Base-by-base conservation (phyloP, 1,140 invertebrate species). In the Phortica variegata region DNA sequence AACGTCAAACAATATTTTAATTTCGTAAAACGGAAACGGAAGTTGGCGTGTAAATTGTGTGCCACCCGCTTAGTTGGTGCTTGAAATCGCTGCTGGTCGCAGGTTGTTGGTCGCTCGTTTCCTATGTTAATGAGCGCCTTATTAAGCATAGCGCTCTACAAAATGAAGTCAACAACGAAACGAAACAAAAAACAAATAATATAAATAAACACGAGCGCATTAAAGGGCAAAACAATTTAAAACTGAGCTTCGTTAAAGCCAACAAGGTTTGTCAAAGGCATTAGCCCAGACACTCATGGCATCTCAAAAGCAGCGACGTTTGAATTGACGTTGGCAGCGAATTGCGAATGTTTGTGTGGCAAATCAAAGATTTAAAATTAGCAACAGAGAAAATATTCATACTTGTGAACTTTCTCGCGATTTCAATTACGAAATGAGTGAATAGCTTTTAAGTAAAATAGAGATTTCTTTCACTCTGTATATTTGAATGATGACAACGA, bases 21-120 rank as follows among this genome's bases (percentile, higher is more conserved):
- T 26, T 26, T 26, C 10, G 32, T 15, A n/a, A 34, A 34, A 9
- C 8, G 32, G 32, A 34, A 34, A 52, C 63, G 63, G 63, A 68
- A 69, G 63, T 63, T 58, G 65, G 57, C 63, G 57, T 68, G 63
- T 68, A 68, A 68, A 68, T 68, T 68, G 68, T 68, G 63, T 68
- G 10, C 5, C 23, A 26, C 10, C 23, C 23, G 5, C n/a, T n/a
- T n/a, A n/a, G n/a, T 26, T 26, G 23, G 5, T 26, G 23, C 23
- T 26, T 26, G 23, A 5, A n/a, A n/a, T n/a, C n/a, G n/a, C n/a
- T n/a, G 63, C 56, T 56, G 40, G 26, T 33, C 39, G 55, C 54
- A 43, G 19, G 32, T 45, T 49, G n/a, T 48, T n/a, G 32, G 20
- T 55, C 56, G 50, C 56, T 59, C 56, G 57, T 68, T 65, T 65